These are phyloP conservation scores for Diadophis punctatus DNA, from an alignment of 2,113 vertebrate species.

Conservation along the genomic window DNA sequence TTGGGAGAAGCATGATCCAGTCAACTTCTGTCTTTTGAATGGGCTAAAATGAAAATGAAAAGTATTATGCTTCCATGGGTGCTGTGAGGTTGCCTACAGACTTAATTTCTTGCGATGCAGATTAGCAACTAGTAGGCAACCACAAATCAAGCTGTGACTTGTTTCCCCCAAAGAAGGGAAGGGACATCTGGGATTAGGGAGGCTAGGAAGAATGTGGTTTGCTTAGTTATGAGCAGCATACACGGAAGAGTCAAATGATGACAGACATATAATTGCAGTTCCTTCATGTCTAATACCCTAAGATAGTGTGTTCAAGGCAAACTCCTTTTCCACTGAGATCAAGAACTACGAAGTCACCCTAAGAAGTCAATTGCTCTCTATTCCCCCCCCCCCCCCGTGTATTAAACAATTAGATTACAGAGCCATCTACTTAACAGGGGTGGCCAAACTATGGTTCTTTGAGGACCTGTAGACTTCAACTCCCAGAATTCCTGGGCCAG, in stretches of 20 bases:
- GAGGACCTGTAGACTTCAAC: too few species aligned
- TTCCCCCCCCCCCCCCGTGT: not conserved
- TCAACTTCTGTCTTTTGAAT: not conserved
- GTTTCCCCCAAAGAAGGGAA: not conserved
- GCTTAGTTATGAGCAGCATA: not conserved
- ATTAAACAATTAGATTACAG: constrained; percentile 7
- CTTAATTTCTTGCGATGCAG: not conserved
- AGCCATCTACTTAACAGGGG: not conserved
- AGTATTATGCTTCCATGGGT: not conserved
- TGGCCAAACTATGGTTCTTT: too few species aligned
- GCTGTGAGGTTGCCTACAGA: not conserved
- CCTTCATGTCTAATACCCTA: constrained; percentile 17
- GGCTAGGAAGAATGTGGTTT: constrained; percentile 6
- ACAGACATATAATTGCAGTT: not conserved
- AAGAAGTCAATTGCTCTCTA: constrained; percentile 5
- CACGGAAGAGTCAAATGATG: not conserved
- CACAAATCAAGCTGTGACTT: constrained; percentile 1
- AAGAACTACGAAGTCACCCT: not conserved
- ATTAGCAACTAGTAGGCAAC: not conserved
- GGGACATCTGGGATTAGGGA: constrained; percentile 9
- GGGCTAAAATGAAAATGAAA: not conserved
- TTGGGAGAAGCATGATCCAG: not conserved
- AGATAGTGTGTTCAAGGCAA: not conserved
- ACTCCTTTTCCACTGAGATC: not conserved
- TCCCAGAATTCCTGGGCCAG: too few species aligned